These are phyloP conservation scores for Chamaetylas fuelleborni DNA, from an alignment of 2,113 vertebrate species.

Conservation along the genomic window DNA sequence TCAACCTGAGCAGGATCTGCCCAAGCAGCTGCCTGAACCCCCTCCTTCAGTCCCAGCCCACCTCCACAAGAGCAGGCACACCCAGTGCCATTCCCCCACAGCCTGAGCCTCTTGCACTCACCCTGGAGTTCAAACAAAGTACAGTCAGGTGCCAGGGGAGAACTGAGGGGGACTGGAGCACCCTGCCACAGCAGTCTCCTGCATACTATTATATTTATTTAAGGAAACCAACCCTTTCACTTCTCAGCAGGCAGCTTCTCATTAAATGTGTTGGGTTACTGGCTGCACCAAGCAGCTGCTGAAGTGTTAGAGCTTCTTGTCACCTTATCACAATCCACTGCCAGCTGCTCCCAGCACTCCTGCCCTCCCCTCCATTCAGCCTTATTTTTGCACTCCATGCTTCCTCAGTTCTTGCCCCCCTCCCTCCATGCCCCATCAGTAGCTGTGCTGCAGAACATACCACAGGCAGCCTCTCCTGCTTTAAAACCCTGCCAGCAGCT, in stretches of 20 bases:
- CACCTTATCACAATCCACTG: background rate
- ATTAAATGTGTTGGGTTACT: constrained; percentile 4
- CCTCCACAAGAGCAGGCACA: rapidly evolving
- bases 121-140: background rate
- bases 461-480: background rate
- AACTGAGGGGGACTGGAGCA: background rate
- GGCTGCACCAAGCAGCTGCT: background rate
- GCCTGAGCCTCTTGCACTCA: rapidly evolving
- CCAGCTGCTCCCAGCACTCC: background rate
- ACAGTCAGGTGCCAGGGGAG: background rate
- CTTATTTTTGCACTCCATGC: background rate
- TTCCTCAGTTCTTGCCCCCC: background rate
- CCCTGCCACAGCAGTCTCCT: background rate
- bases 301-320: background rate
- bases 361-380: background rate
- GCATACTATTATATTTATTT: background rate
- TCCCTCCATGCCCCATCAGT: background rate
- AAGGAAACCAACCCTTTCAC: background rate
- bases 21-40: background rate
- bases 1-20: rapidly evolving
- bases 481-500: background rate
- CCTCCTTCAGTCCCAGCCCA: background rate
- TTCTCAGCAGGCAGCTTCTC: constrained; percentile 10
- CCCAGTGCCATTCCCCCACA: rapidly evolving
- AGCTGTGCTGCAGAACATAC: background rate